Conservation (phyloP, 2,797 vertebrate genomes). For the Poeciliopsis gracilis region DNA sequence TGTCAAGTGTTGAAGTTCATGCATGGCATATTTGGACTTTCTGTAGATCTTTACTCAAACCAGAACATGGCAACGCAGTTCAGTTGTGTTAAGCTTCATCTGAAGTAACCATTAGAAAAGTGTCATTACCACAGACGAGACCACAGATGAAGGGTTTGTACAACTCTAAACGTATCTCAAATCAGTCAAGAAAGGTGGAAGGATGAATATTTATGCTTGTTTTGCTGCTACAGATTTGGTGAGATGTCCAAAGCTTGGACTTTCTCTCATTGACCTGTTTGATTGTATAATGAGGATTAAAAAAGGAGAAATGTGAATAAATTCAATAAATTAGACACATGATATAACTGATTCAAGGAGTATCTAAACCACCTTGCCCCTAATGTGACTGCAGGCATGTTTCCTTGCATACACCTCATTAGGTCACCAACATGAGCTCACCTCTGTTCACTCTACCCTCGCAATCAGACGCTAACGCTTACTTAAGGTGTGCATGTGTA, state of each 20-base stretch:
- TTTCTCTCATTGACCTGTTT: background rate
- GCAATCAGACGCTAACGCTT: constrained; percentile 23
- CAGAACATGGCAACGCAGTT: background rate
- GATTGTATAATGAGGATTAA: background rate
- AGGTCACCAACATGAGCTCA: constrained; percentile 67
- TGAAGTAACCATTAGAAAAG: background rate
- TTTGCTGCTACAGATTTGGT: background rate
- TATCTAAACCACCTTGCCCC: constrained; percentile 6
- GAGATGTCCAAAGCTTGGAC: background rate
- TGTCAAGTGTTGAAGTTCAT: background rate
- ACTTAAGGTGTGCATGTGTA: background rate
- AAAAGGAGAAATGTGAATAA: background rate
- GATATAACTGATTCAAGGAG: background rate
- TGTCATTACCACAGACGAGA: background rate
- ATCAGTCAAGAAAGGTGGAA: background rate
- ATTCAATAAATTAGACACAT: background rate
- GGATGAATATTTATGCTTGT: background rate
- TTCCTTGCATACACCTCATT: constrained; percentile 48
- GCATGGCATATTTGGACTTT: background rate
- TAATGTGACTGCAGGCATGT: constrained; percentile 17
- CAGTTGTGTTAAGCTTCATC: background rate
- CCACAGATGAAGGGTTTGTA: background rate
- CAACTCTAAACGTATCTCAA: background rate
- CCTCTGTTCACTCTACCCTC: constrained; percentile 45
- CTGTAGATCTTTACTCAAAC: background rate